Evolutionary conservation across 2,888 invertebrate genomes (phyloP).

Genomic region (Pediacus dermestoides): DNA sequence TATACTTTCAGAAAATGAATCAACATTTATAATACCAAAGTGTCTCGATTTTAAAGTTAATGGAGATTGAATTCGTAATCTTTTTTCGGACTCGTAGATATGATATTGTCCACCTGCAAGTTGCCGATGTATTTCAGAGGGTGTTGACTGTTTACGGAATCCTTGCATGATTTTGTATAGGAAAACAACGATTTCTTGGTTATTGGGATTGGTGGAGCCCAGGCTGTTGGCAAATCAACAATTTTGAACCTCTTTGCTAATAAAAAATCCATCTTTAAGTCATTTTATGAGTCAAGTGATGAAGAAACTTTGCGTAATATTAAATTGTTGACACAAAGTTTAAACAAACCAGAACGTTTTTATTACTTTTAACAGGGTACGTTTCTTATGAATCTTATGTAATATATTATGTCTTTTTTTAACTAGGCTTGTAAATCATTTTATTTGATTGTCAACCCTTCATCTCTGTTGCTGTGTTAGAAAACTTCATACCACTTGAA

Average conservation of each 20-base stretch:
- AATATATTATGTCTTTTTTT: too few relatives aligned
- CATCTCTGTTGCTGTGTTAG: constrained; percentile 62
- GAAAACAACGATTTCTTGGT: constrained; percentile 83
- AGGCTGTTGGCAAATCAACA: constrained; percentile 90
- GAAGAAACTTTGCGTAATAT: constrained; percentile 31
- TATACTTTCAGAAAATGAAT: too few relatives aligned
- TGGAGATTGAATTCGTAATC: too few relatives aligned
- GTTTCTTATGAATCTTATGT: too few relatives aligned
- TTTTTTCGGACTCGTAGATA: too few relatives aligned
- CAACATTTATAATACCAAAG: too few relatives aligned
- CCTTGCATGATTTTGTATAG: constrained; percentile 63
- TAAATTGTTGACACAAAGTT: constrained; percentile 37
- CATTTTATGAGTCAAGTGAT: constrained; percentile 24
- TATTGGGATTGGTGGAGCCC: constrained; percentile 74
- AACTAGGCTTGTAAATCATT: constrained; percentile 65
- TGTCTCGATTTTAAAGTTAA: too few relatives aligned
- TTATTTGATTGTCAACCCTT: constrained; percentile 85
- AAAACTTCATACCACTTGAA: constrained; percentile 62
- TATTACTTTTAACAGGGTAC: constrained; percentile 60
- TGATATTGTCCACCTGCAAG: too few relatives aligned
- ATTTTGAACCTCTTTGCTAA: constrained; percentile 78
- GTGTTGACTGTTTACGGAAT: too few relatives aligned
- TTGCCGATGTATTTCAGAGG: too few relatives aligned
- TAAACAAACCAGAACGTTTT: constrained; percentile 53
- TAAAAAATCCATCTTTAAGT: constrained; percentile 44